Conservation (phyloP, 2,888 invertebrate genomes). For the Orgyia antiqua region DNA sequence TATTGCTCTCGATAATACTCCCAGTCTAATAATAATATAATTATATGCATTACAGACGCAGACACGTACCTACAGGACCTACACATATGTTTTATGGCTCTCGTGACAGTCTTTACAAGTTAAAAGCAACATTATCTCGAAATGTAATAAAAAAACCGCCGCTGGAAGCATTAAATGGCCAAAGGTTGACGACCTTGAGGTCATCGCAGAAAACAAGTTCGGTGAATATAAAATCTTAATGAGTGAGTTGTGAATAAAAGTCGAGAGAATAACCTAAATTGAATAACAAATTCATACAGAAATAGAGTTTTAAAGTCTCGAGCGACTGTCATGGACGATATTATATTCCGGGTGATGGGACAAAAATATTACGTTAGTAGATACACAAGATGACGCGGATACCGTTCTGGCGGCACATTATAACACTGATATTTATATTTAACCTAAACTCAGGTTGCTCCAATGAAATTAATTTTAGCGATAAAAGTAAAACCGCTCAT, state of each 20-base stretch:
- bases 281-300: not conserved
- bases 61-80: too few species aligned
- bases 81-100: too few species aligned
- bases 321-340: not conserved
- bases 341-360: not conserved
- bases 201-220: conserved; percentile 3
- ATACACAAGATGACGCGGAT: not conserved
- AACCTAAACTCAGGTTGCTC: too few species aligned
- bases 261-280: not conserved
- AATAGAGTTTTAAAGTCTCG: not conserved
- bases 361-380: not conserved
- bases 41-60: too few species aligned
- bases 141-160: too few species aligned
- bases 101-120: too few species aligned
- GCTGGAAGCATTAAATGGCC: not conserved
- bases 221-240: conserved; percentile 3
- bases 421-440: not conserved
- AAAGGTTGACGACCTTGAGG: conserved; percentile 4
- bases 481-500: too few species aligned
- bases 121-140: too few species aligned
- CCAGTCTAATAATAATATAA: too few species aligned
- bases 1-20: too few species aligned
- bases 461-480: too few species aligned
- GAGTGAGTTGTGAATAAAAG: conserved; percentile 1
- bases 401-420: not conserved